phyloP scores from a whole-genome alignment of 2,113 vertebrate species.

The Puma concolor region DNA sequence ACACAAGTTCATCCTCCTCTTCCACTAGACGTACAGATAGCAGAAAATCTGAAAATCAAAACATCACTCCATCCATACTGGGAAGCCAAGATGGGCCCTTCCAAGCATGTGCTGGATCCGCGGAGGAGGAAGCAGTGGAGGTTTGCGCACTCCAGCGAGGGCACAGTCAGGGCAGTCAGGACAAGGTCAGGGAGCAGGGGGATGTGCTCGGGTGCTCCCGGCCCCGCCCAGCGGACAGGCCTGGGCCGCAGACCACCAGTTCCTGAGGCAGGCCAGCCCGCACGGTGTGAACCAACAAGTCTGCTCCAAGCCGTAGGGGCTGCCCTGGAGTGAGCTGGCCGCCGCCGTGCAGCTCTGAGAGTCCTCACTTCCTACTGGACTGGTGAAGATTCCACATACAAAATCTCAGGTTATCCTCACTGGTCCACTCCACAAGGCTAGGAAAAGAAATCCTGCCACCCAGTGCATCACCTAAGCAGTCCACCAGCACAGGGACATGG shows the following conservation, averaged over 20 bases:
- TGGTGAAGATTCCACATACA: not conserved
- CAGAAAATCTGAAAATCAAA: not conserved
- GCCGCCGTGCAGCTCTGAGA: not conserved
- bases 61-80: not conserved
- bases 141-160: too few relatives aligned
- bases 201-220: not conserved
- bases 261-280: not conserved
- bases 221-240: too few relatives aligned
- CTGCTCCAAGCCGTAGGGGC: not conserved
- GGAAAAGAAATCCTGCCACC: not conserved
- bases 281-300: not conserved
- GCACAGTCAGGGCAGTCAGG: too few relatives aligned
- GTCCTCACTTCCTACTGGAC: not conserved
- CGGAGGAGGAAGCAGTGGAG: too few relatives aligned
- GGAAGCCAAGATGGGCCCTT: not conserved
- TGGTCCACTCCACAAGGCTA: not conserved
- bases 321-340: not conserved
- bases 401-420: too few relatives aligned
- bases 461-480: not conserved
- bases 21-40: not conserved
- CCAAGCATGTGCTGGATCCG: not conserved
- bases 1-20: not conserved
- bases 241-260: not conserved
- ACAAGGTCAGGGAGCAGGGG: too few relatives aligned
- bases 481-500: not conserved